Base-by-base conservation (phyloP, 2,797 vertebrate genomes). In the Channa striata region DNA sequence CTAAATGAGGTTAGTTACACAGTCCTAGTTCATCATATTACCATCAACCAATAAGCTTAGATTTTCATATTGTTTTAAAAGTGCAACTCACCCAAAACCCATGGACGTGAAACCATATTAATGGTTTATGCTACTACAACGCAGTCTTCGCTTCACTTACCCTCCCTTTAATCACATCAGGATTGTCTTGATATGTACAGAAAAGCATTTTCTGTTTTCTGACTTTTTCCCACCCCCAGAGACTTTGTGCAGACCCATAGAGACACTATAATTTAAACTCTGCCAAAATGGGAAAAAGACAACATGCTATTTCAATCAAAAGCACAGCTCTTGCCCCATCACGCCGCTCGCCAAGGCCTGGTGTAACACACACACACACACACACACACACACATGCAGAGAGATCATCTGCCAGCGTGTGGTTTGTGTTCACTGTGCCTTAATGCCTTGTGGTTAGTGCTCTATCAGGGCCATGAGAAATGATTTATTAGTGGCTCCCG, bases 251-350 rank as follows among this genome's bases (percentile, higher is more conserved):
- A 81, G 89, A 76, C 76, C 85, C n/a, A 19, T n/a, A 64, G 78
- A 89, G 87, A 91, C 82, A 78, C 92, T 93, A 81, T 93, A 92
- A 94, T 94, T 94, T 91, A 84, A 89, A 85, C 11, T 51, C 90
- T 85, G 79, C 89, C 72, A 57, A 92, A 93, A 90, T 57, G 85
- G 85, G 85, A 92, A 78, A 89, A 89, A 87, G 88, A 89, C 90
- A 89, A 83, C 91, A 93, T 94, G 92, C 90, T 94, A 93, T 93
- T 94, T 93, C 91, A 94, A 93, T 94, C 93, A 94, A 87, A 91
- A 86, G 72, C 88, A 72, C 54, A 62, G 82, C 81, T 88, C 69
- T 78, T 89, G 85, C 63, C 78, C 89, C 88, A 81, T 89, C 82
- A 91, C 81, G 62, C 71, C 46, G 62, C 59, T 84, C 92, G 92